Base-by-base conservation (phyloP, 2,113 vertebrate species). In the Crotalus viridis region DNA sequence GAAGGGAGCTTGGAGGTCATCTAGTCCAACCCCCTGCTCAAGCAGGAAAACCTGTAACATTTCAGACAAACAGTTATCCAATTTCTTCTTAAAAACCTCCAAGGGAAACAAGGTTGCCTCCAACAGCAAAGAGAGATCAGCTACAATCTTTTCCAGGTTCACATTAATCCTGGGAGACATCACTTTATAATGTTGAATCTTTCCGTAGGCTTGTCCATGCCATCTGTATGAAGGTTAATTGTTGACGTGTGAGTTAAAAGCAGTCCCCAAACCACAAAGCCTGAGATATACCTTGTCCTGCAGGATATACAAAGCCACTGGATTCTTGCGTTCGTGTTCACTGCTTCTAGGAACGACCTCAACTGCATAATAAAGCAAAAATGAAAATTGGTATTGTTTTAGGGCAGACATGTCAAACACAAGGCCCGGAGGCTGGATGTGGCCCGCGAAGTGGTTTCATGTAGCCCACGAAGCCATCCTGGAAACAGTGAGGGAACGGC, bases 241-340 rank as follows among this genome's bases (percentile, higher is more conserved):
- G 46, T 26, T 22, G 43, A 51, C 13, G 1, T 17, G 22, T 28
- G 10, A 55, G 26, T 21, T 88, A 15, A 21, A 48, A n/a, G 43
- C 26, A 28, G 43, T 33, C n/a, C 54, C 24, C 52, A n/a, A 57
- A 85, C 12, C 54, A 57, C 9, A 28, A 9, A 3, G 0, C 10
- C 0, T 0, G 57, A 22, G 3, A 89, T 97, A 98, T 94, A 99
- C 99, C 95, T 98, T 98, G 94, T 99, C 98, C 91, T 98, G 99
- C 74, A 99, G 97, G 95, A 99, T 97, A 81, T 99, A 99, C 85
- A 99, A 97, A 69, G 98, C 98, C 96, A 99, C 97, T 0, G 99
- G 99, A 95, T 98, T 98, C 95, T 98, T 99, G 91, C 98, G 97
- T 8, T 98, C 98, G 0, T 98, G 98, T n/a, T 98, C 99, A 0